Conservation (phyloP, 2,797 vertebrate species). For the Danio choprae region DNA sequence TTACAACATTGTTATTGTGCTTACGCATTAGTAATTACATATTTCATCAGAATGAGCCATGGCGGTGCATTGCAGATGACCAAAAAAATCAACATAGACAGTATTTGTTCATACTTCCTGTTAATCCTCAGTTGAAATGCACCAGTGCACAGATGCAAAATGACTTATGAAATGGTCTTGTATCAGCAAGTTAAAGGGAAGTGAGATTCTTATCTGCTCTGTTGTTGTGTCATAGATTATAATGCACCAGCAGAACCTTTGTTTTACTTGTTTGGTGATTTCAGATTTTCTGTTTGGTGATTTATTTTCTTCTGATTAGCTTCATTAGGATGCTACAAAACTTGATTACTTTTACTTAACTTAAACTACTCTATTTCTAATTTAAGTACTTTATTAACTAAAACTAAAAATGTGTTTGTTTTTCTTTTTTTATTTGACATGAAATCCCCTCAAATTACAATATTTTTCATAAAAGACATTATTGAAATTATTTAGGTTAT, state of each 20-base stretch:
- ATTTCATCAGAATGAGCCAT: conserved; percentile 40
- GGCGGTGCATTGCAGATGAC: conserved; percentile 26
- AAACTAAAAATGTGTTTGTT: too few species aligned
- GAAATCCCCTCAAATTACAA: too few species aligned
- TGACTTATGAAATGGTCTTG: conserved; percentile 27
- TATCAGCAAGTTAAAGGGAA: conserved; percentile 46
- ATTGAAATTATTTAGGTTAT: too few species aligned
- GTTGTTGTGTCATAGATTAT: conserved; percentile 22
- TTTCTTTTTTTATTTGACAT: too few species aligned
- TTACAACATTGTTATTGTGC: conserved; percentile 49
- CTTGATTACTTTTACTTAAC: neutral
- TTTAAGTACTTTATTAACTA: neutral
- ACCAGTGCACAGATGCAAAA: neutral
- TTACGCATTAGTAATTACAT: conserved; percentile 37
- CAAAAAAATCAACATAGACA: conserved; percentile 7
- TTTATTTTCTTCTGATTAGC: too few species aligned
- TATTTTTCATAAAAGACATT: too few species aligned
- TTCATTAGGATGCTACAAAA: neutral
- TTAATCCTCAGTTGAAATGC: conserved; percentile 5
- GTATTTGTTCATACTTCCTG: neutral
- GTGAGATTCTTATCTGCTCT: conserved; percentile 42
- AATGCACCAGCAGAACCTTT: conserved; percentile 8
- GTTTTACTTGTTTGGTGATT: neutral
- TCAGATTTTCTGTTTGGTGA: too few species aligned
- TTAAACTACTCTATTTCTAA: neutral